Evolutionary conservation across 1,140 invertebrate genomes (phyloP).

Genomic region (Nylanderia fulva): DNA sequence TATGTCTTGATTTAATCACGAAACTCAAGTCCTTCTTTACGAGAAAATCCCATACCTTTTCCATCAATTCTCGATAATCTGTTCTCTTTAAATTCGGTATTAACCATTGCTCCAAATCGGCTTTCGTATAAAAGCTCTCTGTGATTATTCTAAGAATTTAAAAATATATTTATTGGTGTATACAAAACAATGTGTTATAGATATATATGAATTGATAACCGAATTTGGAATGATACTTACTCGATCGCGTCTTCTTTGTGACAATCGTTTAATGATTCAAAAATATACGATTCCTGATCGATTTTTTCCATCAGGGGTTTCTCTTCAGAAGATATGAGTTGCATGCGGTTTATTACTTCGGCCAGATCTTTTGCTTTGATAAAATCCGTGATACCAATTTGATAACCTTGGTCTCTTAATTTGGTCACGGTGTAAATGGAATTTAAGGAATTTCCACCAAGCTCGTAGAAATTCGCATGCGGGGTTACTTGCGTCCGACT

Average conservation of each 20-base stretch:
- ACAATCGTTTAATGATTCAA: constrained; percentile 87
- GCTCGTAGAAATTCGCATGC: constrained; percentile 92
- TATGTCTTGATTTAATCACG: constrained; percentile 85
- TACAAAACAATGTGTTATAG: not conserved
- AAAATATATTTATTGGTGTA: not conserved
- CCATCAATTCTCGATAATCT: constrained; percentile 90
- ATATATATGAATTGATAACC: not conserved
- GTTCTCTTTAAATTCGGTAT: constrained; percentile 87
- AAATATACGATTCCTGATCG: constrained; percentile 82
- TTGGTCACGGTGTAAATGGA: constrained; percentile 93
- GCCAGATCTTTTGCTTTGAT: constrained; percentile 90
- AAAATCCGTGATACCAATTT: constrained; percentile 93
- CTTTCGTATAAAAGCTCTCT: constrained; percentile 93
- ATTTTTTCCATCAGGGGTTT: constrained; percentile 63
- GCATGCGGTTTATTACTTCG: constrained; percentile 86
- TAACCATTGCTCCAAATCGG: constrained; percentile 92
- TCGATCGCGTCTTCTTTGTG: constrained; percentile 88
- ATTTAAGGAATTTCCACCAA: constrained; percentile 95
- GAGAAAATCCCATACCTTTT: constrained; percentile 88
- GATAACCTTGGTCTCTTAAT: constrained; percentile 91
- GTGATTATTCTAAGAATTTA: constrained; percentile 90
- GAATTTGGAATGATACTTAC: constrained; percentile 81
- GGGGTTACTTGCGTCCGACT: constrained; percentile 87
- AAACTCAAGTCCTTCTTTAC: constrained; percentile 91
- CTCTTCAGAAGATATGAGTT: constrained; percentile 16